Percentiles rank a stretch among this genome's conserved stretches.
phyloP scores from a whole-genome alignment of 2,113 vertebrate genomes.

The Aphelocoma coerulescens region DNA sequence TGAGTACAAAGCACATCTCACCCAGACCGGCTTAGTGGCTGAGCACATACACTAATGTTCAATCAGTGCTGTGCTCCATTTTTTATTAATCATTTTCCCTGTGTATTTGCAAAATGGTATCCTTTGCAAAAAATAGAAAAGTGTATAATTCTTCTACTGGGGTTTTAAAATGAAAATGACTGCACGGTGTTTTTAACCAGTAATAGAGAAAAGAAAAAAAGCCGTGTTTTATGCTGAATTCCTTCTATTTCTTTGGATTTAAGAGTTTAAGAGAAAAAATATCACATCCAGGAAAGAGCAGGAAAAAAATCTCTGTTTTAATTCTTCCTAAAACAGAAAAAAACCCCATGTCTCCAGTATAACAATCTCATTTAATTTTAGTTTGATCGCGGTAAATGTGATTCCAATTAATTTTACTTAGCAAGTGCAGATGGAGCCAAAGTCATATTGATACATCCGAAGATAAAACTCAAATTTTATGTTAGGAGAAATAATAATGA shows the following conservation, averaged over 20 bases:
- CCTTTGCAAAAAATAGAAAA: neutral
- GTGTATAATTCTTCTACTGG: neutral
- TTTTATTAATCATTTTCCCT: conserved; percentile 20
- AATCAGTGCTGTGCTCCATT: neutral
- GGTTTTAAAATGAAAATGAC: neutral
- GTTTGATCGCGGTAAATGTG: neutral
- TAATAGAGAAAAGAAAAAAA: neutral
- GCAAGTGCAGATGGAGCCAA: neutral
- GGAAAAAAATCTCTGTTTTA: neutral
- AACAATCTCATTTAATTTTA: neutral
- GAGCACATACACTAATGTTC: neutral
- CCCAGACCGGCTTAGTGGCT: neutral
- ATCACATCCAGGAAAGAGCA: neutral
- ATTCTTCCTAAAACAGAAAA: neutral
- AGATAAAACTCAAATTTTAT: neutral
- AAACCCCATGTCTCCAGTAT: neutral
- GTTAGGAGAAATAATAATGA: neutral
- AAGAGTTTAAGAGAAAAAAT: neutral
- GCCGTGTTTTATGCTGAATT: neutral
- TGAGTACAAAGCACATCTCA: neutral
- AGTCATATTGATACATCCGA: neutral
- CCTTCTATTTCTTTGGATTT: neutral
- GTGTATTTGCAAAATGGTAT: neutral
- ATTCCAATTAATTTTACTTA: conserved; percentile 19
- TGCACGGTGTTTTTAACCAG: neutral